A percentile compares a stretch with the other conserved stretches of the same genome.
Evolutionary conservation across 2,797 vertebrate species (phyloP).

Genomic region (Sebastes kiyomatsui): DNA sequence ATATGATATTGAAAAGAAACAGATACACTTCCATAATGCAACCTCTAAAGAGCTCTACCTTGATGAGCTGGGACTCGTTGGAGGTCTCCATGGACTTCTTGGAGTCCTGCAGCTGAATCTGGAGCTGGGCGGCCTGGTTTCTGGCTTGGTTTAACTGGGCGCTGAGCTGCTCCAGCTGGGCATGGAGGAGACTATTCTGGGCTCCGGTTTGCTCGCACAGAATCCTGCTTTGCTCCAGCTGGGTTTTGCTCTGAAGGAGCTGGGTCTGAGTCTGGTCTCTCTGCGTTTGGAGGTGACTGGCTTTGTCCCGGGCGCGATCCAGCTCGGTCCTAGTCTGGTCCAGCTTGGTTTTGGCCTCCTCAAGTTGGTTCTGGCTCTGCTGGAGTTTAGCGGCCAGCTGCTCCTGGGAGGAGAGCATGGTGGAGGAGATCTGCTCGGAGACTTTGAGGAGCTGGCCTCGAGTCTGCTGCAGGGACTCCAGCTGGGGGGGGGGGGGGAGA

Average conservation of each 20-base stretch:
- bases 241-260: constrained; percentile 43
- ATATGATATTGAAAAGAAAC: not conserved
- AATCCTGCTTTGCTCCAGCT: constrained; percentile 56
- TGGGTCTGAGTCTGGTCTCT: constrained; percentile 51
- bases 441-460: constrained; percentile 84
- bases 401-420: constrained; percentile 82
- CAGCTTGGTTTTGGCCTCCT: constrained; percentile 48
- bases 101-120: constrained; percentile 77
- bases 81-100: constrained; percentile 79
- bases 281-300: constrained; percentile 44
- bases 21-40: not conserved
- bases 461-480: constrained; percentile 83
- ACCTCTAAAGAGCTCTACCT: constrained; percentile 70
- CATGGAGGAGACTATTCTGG: constrained; percentile 68
- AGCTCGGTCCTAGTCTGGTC: constrained; percentile 45
- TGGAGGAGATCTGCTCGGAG: constrained; percentile 78
- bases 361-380: constrained; percentile 68
- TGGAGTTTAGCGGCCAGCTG: constrained; percentile 82
- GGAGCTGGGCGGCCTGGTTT: constrained; percentile 65
- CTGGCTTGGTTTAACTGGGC: constrained; percentile 47
- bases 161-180: constrained; percentile 80
- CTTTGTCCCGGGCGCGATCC: constrained; percentile 22
- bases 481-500: constrained; percentile 53
- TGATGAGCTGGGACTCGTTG: constrained; percentile 83
- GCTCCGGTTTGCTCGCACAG: constrained; percentile 47